Evolutionary conservation across 2,888 invertebrate genomes (phyloP), one percentile per base, ranked within the genome.

Genomic region (Strigamia maritima): DNA sequence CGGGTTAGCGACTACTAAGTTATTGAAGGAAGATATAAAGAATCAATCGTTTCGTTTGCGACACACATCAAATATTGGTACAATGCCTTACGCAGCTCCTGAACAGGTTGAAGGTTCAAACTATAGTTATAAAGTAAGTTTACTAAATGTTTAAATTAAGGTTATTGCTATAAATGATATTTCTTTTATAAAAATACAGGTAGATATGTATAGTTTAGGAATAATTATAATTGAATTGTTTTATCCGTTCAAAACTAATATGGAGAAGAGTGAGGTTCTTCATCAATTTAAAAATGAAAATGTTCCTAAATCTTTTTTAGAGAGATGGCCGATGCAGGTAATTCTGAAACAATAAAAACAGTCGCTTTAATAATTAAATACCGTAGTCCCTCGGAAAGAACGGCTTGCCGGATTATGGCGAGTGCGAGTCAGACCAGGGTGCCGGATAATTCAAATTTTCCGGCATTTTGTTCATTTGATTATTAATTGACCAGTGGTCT

Each of bases 161-260:
- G n/a, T n/a, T n/a, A n/a, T n/a, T n/a, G n/a, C n/a, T n/a, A n/a
- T n/a, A n/a, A n/a, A 49, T 49, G 10, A 10, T 65, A 65, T 35
- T 19, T 22, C 19, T 6, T 70, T 22, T 79, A 6, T 19, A 22
- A 12, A 38, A 26, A 49, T 24, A n/a, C 65, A 79, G 79, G 77
- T 70, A 6, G 79, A 79, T 54, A 77, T 79, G 79, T 79, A 77
- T 54, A 79, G 79, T 26, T 79, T 79, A 65, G 79, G 79, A 54
- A 38, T 79, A 12, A 79, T 79, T 8, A 19, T 77, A 19, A 76
- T 79, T 70, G 77, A 79, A 28, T 44, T 79, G 22, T 77, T 65
- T 35, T 38, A 79, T 77, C 79, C 79, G 6, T 79, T 79, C 35
- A 26, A 16, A 6, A 79, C 79, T 24, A 10, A 0, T 22, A 77